phyloP scores from a whole-genome alignment of 2,797 vertebrate species.

The Eptatretus atami region DNA sequence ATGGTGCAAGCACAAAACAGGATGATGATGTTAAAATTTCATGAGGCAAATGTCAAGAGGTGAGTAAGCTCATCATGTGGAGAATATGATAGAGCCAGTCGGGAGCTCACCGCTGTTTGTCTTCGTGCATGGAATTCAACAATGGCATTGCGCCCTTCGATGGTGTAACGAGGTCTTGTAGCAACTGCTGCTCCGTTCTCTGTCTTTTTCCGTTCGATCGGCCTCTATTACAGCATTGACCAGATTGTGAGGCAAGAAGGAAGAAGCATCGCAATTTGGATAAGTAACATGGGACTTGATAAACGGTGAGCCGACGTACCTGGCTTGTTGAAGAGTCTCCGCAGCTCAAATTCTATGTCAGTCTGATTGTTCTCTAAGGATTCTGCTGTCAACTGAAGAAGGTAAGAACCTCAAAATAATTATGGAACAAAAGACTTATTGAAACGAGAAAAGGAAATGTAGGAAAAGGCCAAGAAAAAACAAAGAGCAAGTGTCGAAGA shows the following conservation, averaged over 20 bases:
- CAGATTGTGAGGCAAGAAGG: no score
- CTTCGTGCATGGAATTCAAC: conserved; percentile 77
- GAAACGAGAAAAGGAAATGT: no score
- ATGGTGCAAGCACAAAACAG: no score
- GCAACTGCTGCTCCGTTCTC: conserved; percentile 54
- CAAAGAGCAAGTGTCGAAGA: no score
- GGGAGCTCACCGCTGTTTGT: conserved; percentile 43
- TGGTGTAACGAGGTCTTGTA: conserved; percentile 73
- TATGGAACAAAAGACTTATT: no score
- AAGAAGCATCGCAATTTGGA: no score
- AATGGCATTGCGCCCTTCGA: conserved; percentile 81
- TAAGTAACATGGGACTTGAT: background rate
- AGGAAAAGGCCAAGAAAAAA: no score
- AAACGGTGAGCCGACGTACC: conserved; percentile 17
- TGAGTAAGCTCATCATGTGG: no score
- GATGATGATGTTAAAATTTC: no score
- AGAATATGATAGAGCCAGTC: no score
- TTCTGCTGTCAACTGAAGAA: conserved; percentile 33
- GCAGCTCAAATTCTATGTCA: conserved; percentile 44
- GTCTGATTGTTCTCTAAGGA: conserved; percentile 50
- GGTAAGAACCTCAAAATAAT: conserved; percentile 3
- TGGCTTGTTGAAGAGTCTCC: conserved; percentile 57
- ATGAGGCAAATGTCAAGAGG: no score
- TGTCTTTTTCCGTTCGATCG: conserved; percentile 74
- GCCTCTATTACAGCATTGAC: conserved; percentile 26